Conservation (phyloP, 2,113 vertebrate genomes). For the Orthonyx spaldingii region DNA sequence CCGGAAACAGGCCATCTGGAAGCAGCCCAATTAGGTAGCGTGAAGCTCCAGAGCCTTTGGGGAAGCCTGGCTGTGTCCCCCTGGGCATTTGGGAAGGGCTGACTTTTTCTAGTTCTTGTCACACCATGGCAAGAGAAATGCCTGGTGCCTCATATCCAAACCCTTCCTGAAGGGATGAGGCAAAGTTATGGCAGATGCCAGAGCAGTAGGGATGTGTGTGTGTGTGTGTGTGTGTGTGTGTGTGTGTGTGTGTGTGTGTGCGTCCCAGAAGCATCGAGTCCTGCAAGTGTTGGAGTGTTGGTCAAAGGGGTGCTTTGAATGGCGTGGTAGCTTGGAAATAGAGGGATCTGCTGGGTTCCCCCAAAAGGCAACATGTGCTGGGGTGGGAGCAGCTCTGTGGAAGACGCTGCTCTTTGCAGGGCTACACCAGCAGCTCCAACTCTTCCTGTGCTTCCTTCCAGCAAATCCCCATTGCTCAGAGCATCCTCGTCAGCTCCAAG, state of each 20-base stretch:
- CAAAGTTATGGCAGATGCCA: not conserved
- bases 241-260: not conserved
- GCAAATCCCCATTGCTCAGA: not conserved
- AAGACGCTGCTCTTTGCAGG: not conserved
- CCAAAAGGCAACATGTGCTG: no score
- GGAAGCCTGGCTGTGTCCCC: not conserved
- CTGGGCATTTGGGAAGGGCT: not conserved
- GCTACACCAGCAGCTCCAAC: not conserved
- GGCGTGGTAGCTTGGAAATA: rapidly evolving
- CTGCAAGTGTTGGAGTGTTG: not conserved
- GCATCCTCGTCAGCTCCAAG: not conserved
- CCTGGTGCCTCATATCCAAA: not conserved
- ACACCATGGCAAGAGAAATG: not conserved
- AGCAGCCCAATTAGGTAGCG: conserved; percentile 2
- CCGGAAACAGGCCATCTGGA: conserved; percentile 44
- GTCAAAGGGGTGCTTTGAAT: not conserved
- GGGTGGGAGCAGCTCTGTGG: not conserved
- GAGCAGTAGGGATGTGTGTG: not conserved
- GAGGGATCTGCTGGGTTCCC: not conserved
- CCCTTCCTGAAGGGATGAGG: not conserved
- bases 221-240: not conserved
- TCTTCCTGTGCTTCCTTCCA: not conserved
- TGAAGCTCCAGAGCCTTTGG: not conserved
- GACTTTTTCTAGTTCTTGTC: not conserved
- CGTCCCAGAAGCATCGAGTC: not conserved